These are phyloP conservation scores for Anniella stebbinsi DNA, from an alignment of 2,797 vertebrate genomes.

Conservation along the genomic window DNA sequence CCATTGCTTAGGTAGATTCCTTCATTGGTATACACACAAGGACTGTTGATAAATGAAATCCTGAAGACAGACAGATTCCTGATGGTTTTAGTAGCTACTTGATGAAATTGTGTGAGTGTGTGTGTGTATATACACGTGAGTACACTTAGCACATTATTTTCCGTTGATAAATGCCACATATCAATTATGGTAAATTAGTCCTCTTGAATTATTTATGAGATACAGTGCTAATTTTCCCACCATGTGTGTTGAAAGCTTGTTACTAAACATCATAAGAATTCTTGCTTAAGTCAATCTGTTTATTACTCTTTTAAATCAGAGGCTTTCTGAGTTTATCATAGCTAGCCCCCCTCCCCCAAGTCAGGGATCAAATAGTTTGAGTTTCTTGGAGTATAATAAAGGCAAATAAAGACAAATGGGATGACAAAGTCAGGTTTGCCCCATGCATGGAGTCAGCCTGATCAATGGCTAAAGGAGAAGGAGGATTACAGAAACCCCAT, in stretches of 20 bases:
- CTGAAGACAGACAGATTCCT: constrained; percentile 64
- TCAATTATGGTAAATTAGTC: constrained; percentile 80
- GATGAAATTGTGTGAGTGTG: constrained; percentile 57
- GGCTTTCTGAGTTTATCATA: not conserved
- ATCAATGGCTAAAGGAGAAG: not conserved
- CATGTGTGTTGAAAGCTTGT: constrained; percentile 69
- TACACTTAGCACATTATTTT: constrained; percentile 73
- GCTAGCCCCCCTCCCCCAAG: not conserved
- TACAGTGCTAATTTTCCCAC: constrained; percentile 68
- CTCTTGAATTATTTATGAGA: constrained; percentile 83
- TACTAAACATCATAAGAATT: constrained; percentile 70
- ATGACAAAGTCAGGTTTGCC: not conserved
- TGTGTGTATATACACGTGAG: not conserved
- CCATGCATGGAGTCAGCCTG: not conserved
- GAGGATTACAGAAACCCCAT: not conserved
- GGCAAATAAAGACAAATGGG: not conserved
- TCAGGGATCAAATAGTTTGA: constrained; percentile 1
- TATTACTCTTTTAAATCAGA: not conserved
- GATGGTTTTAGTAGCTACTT: constrained; percentile 60
- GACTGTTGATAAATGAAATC: constrained; percentile 68
- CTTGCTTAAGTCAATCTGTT: constrained; percentile 64
- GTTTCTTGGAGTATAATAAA: not conserved
- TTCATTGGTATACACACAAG: constrained; percentile 72
- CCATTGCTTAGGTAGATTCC: constrained; percentile 71
- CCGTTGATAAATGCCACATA: constrained; percentile 75